Evolutionary conservation across 2,888 invertebrate genomes (phyloP).

Genomic region (Synanthedon myopaeformis): DNA sequence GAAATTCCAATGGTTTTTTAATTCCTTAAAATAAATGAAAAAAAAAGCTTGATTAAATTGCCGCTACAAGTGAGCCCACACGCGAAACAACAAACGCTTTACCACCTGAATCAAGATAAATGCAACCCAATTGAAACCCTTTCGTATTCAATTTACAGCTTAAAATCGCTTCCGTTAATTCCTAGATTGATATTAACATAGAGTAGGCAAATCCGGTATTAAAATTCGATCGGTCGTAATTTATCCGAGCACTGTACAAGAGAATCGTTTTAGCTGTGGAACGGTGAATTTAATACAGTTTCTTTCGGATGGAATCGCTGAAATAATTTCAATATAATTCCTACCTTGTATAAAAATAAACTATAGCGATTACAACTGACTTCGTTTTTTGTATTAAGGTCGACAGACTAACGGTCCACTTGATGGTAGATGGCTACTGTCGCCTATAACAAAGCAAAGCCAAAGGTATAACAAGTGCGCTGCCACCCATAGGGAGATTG

Average conservation of each 20-base stretch:
- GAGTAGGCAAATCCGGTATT: constrained; percentile 54
- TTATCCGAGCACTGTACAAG: constrained; percentile 49
- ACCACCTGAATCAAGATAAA: constrained; percentile 3
- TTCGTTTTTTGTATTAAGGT: no score
- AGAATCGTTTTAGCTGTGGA: constrained; percentile 55
- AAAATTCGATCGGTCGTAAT: constrained; percentile 56
- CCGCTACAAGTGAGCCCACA: neutral
- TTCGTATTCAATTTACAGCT: constrained; percentile 24
- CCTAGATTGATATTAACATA: constrained; percentile 34
- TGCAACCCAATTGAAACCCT: constrained; percentile 16
- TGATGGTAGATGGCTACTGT: no score
- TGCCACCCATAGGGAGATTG: no score
- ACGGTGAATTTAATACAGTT: neutral
- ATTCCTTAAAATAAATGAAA: no score
- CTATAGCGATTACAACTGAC: no score
- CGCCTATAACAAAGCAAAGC: no score
- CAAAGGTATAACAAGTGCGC: no score
- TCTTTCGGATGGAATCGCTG: neutral
- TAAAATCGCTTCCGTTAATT: constrained; percentile 25
- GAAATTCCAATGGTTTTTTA: no score
- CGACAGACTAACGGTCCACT: no score
- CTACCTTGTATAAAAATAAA: no score
- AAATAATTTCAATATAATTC: no score
- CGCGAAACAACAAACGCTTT: neutral
- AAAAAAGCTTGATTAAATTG: neutral